Conservation (phyloP, 2,797 vertebrate species). For the Scolopax rusticola region DNA sequence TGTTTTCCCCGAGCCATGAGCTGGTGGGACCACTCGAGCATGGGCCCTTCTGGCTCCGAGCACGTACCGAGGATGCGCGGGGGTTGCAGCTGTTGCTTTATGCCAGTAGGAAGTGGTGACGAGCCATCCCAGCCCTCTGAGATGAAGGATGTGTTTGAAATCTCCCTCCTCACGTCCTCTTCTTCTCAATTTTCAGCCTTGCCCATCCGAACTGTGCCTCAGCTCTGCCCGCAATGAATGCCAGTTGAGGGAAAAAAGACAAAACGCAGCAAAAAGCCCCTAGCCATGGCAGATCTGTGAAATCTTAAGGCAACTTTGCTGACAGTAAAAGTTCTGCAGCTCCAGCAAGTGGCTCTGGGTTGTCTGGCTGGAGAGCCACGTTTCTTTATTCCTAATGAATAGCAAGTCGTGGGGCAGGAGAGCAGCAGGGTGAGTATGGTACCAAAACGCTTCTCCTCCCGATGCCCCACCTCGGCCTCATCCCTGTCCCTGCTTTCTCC, state of each 20-base stretch:
- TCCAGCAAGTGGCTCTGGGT: fast-evolving
- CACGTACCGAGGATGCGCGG: fast-evolving
- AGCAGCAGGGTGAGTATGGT: not conserved
- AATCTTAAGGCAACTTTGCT: not conserved
- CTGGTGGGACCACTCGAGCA: not conserved
- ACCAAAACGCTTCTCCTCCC: not conserved
- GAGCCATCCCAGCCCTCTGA: not conserved
- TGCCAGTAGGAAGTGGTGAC: not conserved
- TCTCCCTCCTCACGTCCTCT: not conserved
- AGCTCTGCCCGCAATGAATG: not conserved
- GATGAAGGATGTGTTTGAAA: not conserved
- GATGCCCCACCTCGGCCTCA: fast-evolving
- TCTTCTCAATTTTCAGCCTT: not conserved
- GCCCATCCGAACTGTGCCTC: not conserved
- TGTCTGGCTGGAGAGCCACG: fast-evolving
- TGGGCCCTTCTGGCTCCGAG: not conserved
- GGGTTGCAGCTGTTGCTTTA: not conserved
- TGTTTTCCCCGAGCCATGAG: not conserved
- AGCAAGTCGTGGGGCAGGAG: fast-evolving
- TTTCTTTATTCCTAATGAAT: not conserved
- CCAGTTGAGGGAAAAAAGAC: not conserved
- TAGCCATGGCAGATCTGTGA: not conserved
- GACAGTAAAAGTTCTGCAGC: not conserved
- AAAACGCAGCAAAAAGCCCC: not conserved
- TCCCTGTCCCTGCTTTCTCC: not conserved